A percentile compares a stretch with the other conserved stretches of the same genome.
Conservation (phyloP, 2,113 vertebrate species). For the Pan troglodytes region NHGRI_mPanTro3-v2.1_pri NC_072410.2:120969501-120970000, state of each 20-base stretch:
- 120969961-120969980: background rate
- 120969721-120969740: fast-evolving
- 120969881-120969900: background rate
- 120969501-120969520: conserved; percentile 96
- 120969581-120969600: background rate
- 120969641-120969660: fast-evolving
- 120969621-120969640: background rate
- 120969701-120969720: no score
- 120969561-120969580: fast-evolving
- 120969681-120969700: background rate
- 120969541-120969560: conserved; percentile 39
- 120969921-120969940: background rate
- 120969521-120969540: conserved; percentile 99
- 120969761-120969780: background rate
- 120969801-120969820: background rate
- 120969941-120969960: background rate
- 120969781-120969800: background rate
- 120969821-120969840: background rate
- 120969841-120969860: background rate
- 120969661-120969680: background rate
- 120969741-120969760: fast-evolving
- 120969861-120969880: background rate
- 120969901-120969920: fast-evolving
- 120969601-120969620: background rate
- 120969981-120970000: background rate